A percentile compares a stretch with the other conserved stretches of the same genome.
Evolutionary conservation across 2,888 invertebrate species (phyloP).

Genomic region (Temnothorax rugatulus): DNA sequence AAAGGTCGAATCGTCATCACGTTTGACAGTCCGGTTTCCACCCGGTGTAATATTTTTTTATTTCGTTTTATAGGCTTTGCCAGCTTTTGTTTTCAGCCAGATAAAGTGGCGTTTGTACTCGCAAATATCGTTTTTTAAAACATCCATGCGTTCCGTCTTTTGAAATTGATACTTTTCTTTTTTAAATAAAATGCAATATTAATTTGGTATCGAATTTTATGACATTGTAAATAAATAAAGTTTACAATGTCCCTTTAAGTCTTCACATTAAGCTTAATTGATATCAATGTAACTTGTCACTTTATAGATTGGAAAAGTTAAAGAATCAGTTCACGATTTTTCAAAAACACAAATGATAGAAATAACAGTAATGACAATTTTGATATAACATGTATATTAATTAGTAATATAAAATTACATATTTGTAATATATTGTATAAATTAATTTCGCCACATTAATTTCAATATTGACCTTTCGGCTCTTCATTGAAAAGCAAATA

Average conservation of each 20-base stretch:
- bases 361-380: neutral
- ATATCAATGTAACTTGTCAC: neutral
- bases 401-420: neutral
- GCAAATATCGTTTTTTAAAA: neutral
- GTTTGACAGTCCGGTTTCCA: neutral
- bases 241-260: neutral
- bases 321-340: neutral
- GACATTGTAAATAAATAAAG: neutral
- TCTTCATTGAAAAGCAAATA: neutral
- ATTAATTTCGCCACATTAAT: neutral
- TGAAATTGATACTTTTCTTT: neutral
- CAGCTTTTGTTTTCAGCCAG: neutral
- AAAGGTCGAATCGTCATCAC: neutral
- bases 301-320: neutral
- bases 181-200: neutral
- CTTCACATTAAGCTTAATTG: neutral
- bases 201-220: neutral
- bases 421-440: neutral
- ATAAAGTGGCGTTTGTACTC: neutral
- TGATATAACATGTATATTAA: neutral
- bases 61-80: neutral
- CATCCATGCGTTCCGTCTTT: neutral
- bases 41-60: conserved; percentile 11
- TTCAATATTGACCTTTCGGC: neutral
- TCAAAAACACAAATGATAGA: neutral